These are phyloP conservation scores for Lordiphosa collinella DNA, from an alignment of 1,140 invertebrate species.

Conservation along the genomic window DNA sequence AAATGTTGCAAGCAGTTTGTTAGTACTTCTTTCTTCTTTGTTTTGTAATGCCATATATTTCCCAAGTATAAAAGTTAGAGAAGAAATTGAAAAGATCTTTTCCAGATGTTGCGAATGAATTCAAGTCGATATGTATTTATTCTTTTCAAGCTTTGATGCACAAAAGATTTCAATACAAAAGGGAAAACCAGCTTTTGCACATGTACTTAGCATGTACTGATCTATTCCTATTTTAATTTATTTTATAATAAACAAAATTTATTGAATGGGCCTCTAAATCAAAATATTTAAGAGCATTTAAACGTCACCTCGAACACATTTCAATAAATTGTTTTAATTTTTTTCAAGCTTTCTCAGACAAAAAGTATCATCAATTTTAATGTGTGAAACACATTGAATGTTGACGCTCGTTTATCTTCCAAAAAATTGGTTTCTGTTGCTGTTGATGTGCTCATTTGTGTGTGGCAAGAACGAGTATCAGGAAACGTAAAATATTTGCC, in stretches of 20 bases:
- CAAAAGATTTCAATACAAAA: too few relatives aligned
- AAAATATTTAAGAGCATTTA: too few relatives aligned
- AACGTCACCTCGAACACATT: neutral
- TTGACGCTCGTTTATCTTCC: conserved; percentile 29
- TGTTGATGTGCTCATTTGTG: neutral
- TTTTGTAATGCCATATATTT: too few relatives aligned
- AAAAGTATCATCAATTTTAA: conserved; percentile 17
- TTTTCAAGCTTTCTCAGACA: neutral
- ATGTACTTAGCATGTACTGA: neutral
- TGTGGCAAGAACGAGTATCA: neutral
- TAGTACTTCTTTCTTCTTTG: too few relatives aligned
- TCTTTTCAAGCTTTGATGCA: too few relatives aligned
- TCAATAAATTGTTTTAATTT: neutral
- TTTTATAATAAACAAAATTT: neutral
- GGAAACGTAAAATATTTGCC: conserved; percentile 10
- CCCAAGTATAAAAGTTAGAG: too few relatives aligned
- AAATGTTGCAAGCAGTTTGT: too few relatives aligned
- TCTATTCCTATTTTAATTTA: neutral
- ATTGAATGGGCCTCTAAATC: neutral
- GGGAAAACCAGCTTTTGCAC: too few relatives aligned
- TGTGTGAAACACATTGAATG: conserved; percentile 18
- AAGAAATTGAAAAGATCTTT: too few relatives aligned
- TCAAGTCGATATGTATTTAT: too few relatives aligned
- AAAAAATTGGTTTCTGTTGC: conserved; percentile 20
- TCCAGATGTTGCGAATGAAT: too few relatives aligned